Percentiles rank a stretch among this genome's conserved stretches.
Conservation (phyloP, 1,140 invertebrate genomes). For the Scaptomyza montana region DNA sequence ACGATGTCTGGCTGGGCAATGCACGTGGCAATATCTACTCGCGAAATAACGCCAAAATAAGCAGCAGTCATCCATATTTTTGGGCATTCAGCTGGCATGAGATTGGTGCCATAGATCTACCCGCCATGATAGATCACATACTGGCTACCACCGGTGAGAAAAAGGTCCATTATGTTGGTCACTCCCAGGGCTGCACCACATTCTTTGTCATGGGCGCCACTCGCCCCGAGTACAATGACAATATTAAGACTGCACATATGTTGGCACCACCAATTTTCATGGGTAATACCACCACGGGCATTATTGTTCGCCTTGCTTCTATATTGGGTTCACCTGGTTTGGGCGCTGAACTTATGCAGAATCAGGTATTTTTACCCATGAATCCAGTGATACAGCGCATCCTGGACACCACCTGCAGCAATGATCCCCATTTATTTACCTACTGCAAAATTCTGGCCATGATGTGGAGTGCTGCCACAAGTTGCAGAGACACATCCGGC, state of each 20-base stretch:
- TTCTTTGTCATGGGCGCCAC: constrained; percentile 85
- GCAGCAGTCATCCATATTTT: constrained; percentile 85
- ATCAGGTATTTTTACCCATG: constrained; percentile 68
- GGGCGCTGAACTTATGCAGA: constrained; percentile 49
- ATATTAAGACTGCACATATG: constrained; percentile 85
- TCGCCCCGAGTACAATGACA: constrained; percentile 86
- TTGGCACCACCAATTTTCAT: constrained; percentile 86
- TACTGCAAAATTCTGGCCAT: constrained; percentile 66
- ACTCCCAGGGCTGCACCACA: constrained; percentile 86
- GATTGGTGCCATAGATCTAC: constrained; percentile 88
- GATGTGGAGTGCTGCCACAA: constrained; percentile 64
- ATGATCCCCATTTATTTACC: constrained; percentile 45
- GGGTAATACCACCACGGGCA: constrained; percentile 84
- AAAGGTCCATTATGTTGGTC: constrained; percentile 87
- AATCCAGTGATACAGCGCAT: constrained; percentile 59
- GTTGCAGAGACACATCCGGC: constrained; percentile 77
- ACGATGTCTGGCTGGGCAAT: constrained; percentile 88
- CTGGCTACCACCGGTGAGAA: constrained; percentile 85
- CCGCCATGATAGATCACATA: constrained; percentile 88
- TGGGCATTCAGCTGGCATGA: constrained; percentile 88
- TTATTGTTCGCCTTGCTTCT: constrained; percentile 68
- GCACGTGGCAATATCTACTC: constrained; percentile 88
- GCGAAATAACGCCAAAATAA: constrained; percentile 85
- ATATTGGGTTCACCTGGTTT: constrained; percentile 50
- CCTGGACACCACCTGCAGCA: constrained; percentile 65